Base-by-base conservation (phyloP, 2,888 invertebrate species). In the Idaea aversata region DNA sequence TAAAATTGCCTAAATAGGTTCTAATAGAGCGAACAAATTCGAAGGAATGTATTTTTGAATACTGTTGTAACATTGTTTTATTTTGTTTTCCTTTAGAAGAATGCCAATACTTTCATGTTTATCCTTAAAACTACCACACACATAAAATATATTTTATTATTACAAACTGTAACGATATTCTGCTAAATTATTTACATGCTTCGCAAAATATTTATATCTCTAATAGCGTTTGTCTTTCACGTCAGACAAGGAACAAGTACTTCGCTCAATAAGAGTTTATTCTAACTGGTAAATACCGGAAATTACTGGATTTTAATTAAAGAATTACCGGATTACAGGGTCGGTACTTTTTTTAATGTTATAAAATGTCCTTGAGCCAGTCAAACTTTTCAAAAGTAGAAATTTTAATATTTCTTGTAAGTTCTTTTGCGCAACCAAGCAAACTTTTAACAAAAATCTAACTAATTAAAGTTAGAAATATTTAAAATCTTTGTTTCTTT, bases 131-230 rank as follows among this genome's bases (percentile, higher is more conserved):
- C 77, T 79, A 82, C 74, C 84, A 83, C 84, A 84, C 81, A 82
- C 71, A 77, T 79, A 83, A 82, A 85, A 83, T 78, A 80, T 81
- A 81, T 25, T 25, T 25, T 25, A 25, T 79, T 80, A 79, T 73
- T 77, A 79, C 73, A 81, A 85, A 83, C 78, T 81, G 81, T 78
- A 88, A 87, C 87, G 85, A 85, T 82, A 47, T 47, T 47, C 47
- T 13, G 47, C 47, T 47, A 47, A 38, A 47, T 47, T 47, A 10
- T 47, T 47, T 47, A 47, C 47, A 47, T 13, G 7, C 5, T 47
- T 47, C 47, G 47, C 47, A 47, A 47, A 47, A 7, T 13, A 47
- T 10, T 25, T 7, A 47, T 47, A 47, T 47, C 10, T 47, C 47
- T 47, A 47, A 13, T 10, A 10, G 13, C 47, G 38, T 25, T 25